Base-by-base conservation (phyloP, 2,888 invertebrate species). In the Eupithecia vulgata region DNA sequence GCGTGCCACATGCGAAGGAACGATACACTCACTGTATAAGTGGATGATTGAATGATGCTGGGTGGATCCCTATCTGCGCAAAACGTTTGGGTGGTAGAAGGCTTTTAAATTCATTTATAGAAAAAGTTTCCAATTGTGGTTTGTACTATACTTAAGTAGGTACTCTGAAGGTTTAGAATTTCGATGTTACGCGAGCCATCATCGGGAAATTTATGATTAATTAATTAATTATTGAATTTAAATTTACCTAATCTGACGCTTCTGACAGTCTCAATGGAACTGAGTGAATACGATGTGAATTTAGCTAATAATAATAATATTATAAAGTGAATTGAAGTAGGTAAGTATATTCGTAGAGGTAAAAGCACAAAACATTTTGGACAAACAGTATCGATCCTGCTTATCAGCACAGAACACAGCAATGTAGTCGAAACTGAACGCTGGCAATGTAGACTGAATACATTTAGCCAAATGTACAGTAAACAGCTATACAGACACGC, bases 381-480 rank as follows among this genome's bases (percentile, higher is more conserved):
- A 42, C 40, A n/a, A 21, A 45, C 68, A 64, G n/a, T 68, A 71
- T 65, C 68, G 61, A 67, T 67, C 70, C 62, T 21, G n/a, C 64
- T 62, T 34, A 62, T 57, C 61, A 71, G 35, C 37, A 52, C 61
- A 10, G 30, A 45, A 67, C n/a, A 66, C 59, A 65, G 30, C 45
- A 35, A 62, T 42, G 25, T 10, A 52, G 48, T 67, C 61, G 57
- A 69, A 77, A 57, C 69, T 73, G 71, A 66, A 75, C 62, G 52
- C 57, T 45, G 62, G 67, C 52, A 65, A 66, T 72, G 71, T 67
- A 40, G 40, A 57, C 48, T 57, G 48, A 67, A 64, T 62, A 68
- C 66, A 74, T 69, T 68, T 35, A 71, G 66, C 66, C 57, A 66
- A 73, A 74, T 78, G 70, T 70, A 70, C 67, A 62, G 70, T 72